phyloP scores from a whole-genome alignment of 1,140 invertebrate species.

The Macrotrachela quadricornifera region DNA sequence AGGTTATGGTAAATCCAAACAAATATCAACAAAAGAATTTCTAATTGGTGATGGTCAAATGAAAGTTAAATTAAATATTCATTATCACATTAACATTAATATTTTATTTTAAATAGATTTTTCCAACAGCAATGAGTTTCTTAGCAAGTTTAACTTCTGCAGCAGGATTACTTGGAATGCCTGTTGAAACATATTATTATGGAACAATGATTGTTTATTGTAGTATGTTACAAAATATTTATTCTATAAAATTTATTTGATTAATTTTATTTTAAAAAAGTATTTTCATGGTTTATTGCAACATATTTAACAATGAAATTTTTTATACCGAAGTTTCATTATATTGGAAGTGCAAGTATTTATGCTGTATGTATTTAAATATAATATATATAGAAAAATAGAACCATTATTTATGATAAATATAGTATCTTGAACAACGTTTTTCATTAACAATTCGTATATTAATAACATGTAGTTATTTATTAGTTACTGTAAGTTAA shows the following conservation, averaged over 20 bases:
- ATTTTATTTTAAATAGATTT: not conserved
- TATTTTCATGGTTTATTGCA: slow-evolving; percentile 10
- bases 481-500: not conserved
- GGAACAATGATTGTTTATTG: slow-evolving; percentile 20
- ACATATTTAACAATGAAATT: slow-evolving; percentile 15
- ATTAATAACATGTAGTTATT: not conserved
- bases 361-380: slow-evolving; percentile 13
- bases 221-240: slow-evolving; percentile 12
- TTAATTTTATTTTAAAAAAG: too few relatives aligned
- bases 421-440: slow-evolving; percentile 6
- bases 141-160: not conserved
- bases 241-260: too few relatives aligned
- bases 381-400: not conserved
- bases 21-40: too few relatives aligned
- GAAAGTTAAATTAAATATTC: too few relatives aligned
- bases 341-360: slow-evolving; percentile 19
- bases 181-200: not conserved
- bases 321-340: slow-evolving; percentile 25
- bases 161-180: not conserved
- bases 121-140: not conserved
- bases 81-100: too few relatives aligned
- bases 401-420: slow-evolving; percentile 4
- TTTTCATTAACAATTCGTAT: not conserved
- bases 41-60: too few relatives aligned
- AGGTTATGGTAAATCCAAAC: too few relatives aligned